Conservation (phyloP, 2,113 vertebrate genomes). For the Nettapus auritus region DNA sequence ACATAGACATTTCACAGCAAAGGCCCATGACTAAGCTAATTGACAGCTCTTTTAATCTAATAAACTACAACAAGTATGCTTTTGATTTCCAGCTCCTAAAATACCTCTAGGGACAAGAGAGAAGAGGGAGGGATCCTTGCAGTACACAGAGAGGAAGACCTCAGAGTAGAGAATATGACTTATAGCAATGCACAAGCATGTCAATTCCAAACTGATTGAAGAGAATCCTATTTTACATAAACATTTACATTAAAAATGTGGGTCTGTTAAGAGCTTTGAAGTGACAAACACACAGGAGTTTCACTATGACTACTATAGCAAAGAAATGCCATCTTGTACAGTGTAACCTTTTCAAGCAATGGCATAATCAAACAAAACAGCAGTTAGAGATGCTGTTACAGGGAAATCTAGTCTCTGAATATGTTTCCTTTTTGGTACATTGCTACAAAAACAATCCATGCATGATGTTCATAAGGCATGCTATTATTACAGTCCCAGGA, state of each 20-base stretch:
- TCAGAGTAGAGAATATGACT: not conserved
- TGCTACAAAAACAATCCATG: constrained; percentile 9
- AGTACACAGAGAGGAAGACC: not conserved
- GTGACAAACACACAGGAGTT: not conserved
- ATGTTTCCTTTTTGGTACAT: constrained; percentile 31
- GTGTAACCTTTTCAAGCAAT: constrained; percentile 41
- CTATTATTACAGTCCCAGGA: constrained; percentile 32
- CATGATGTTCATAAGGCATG: constrained; percentile 41
- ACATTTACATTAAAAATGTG: not conserved
- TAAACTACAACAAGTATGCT: constrained; percentile 34
- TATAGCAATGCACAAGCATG: not conserved
- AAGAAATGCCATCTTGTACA: constrained; percentile 3
- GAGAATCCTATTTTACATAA: constrained; percentile 28
- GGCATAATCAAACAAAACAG: constrained; percentile 1
- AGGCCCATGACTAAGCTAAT: constrained; percentile 45
- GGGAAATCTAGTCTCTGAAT: not conserved
- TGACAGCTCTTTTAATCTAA: constrained; percentile 67
- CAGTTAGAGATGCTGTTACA: constrained; percentile 17
- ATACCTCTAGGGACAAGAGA: constrained; percentile 7
- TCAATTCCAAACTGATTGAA: constrained; percentile 20
- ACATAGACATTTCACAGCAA: not conserved
- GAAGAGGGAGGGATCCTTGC: not conserved
- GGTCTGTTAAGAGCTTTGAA: not conserved
- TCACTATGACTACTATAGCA: not conserved
- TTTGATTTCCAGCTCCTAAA: constrained; percentile 29